Conservation (phyloP, 2,888 invertebrate species). For the Aplocera efformata region DNA sequence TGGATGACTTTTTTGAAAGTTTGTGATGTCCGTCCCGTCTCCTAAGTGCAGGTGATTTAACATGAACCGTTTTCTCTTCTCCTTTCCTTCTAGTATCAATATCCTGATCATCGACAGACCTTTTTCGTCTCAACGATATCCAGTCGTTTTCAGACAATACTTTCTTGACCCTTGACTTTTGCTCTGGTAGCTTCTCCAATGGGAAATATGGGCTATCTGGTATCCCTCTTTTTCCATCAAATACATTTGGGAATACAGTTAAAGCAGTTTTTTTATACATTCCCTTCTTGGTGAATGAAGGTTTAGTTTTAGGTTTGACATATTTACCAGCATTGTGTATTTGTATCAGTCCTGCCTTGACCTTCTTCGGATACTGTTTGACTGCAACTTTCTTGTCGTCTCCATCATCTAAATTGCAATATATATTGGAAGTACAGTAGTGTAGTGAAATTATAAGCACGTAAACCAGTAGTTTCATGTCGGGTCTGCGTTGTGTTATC, state of each 20-base stretch:
- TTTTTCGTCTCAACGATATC: slow-evolving; percentile 31
- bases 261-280: not conserved
- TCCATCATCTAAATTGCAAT: slow-evolving; percentile 13
- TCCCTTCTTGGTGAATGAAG: not conserved
- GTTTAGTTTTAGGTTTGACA: slow-evolving; percentile 19
- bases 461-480: slow-evolving; percentile 21
- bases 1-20: not conserved
- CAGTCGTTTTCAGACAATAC: slow-evolving; percentile 37
- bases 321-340: slow-evolving; percentile 45
- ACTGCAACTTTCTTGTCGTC: slow-evolving; percentile 14
- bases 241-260: slow-evolving; percentile 40
- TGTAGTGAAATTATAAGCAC: slow-evolving; percentile 18
- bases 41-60: too few relatives aligned
- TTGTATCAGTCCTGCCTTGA: slow-evolving; percentile 33
- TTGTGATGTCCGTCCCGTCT: too few relatives aligned
- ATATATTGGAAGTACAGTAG: slow-evolving; percentile 16
- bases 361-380: slow-evolving; percentile 40
- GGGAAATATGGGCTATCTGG: slow-evolving; percentile 50
- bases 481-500: slow-evolving; percentile 11
- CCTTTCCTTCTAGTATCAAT: not conserved
- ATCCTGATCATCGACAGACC: slow-evolving; percentile 27
- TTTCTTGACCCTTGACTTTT: slow-evolving; percentile 50
- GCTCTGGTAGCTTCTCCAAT: slow-evolving; percentile 25
- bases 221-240: slow-evolving; percentile 16
- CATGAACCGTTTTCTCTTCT: not conserved